Percentiles rank a stretch among this genome's conserved stretches.
These are phyloP conservation scores for Odontothrips loti DNA, from an alignment of 2,888 invertebrate species.

Conservation along the genomic window DNA sequence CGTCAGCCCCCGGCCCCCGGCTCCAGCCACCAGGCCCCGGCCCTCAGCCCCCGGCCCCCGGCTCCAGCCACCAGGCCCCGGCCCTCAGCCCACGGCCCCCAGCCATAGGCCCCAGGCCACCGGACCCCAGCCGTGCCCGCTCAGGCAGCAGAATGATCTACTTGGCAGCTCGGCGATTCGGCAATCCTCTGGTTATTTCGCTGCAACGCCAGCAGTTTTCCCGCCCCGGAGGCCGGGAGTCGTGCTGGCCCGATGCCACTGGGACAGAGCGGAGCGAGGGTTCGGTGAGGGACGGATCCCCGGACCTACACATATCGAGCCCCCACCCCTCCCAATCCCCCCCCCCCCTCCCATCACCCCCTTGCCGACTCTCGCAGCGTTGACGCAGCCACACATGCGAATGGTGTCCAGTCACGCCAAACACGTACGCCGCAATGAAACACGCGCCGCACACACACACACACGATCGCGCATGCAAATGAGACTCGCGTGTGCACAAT, in stretches of 20 bases:
- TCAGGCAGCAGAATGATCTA: not conserved
- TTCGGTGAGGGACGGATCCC: not conserved
- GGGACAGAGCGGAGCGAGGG: not conserved
- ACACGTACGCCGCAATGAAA: not conserved
- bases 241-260: not conserved
- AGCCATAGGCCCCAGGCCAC: too few species aligned
- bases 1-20: too few species aligned
- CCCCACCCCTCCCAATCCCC: not conserved
- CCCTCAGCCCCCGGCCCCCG: too few species aligned
- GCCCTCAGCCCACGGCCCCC: too few species aligned
- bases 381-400: not conserved
- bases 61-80: too few species aligned
- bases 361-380: not conserved
- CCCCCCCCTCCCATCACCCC: not conserved
- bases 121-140: not conserved
- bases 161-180: conserved; percentile 4
- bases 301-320: not conserved
- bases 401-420: not conserved
- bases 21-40: too few species aligned
- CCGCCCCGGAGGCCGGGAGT: not conserved
- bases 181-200: conserved; percentile 15
- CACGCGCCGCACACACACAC: not conserved
- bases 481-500: too few species aligned
- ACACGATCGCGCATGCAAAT: too few species aligned
- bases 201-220: conserved; percentile 9